Evolutionary conservation across 2,113 vertebrate genomes (phyloP), one percentile per base, ranked within the genome.

Genomic region (Misgurnus anguillicaudatus): DNA sequence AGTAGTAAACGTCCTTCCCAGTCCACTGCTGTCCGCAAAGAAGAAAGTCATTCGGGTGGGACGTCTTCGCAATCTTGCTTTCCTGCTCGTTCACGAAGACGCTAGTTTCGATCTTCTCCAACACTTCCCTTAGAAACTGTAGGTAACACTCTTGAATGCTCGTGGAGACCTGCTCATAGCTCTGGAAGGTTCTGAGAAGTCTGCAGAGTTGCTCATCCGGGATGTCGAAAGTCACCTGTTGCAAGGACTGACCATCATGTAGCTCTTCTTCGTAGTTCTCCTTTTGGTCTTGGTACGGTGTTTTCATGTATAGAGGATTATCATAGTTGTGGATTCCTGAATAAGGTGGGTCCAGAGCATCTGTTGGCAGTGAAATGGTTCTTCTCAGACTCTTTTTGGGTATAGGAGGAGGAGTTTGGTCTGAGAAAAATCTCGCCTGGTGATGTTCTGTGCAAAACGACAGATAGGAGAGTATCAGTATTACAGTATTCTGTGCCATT

Each of bases 311-410:
- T 41, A 83, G 9, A 0, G 85, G 89, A 78, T 84, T 91, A 84
- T 87, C 85, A 80, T 87, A 87, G n/a, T 78, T 45, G 6, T 63
- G 77, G 0, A 3, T 55, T 1, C 0, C 75, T 16, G 0, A 11
- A 81, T 11, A 82, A 36, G 41, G 21, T 19, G 0, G 39, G 70
- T 70, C 2, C 1, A 48, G 14, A 69, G 11, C 0, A 2, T 4
- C 61, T 4, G 6, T 83, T 14, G 62, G 95, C 79, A 88, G 91
- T 79, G 86, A 96, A 21, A 86, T 53, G 0, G 93, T 86, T 66
- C 93, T 86, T 76, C 65, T 78, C 6, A 94, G 84, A 60, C 60
- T 92, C 76, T 92, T 94, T 83, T 88, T 93, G 0, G 94, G 94
- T 66, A 95, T 53, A 0, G 94, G 94, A 0, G 95, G 95, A 6